Percentiles rank a stretch among this genome's conserved stretches.
phyloP scores from a whole-genome alignment of 2,888 invertebrate genomes.

The Nymphalis urticae region DNA sequence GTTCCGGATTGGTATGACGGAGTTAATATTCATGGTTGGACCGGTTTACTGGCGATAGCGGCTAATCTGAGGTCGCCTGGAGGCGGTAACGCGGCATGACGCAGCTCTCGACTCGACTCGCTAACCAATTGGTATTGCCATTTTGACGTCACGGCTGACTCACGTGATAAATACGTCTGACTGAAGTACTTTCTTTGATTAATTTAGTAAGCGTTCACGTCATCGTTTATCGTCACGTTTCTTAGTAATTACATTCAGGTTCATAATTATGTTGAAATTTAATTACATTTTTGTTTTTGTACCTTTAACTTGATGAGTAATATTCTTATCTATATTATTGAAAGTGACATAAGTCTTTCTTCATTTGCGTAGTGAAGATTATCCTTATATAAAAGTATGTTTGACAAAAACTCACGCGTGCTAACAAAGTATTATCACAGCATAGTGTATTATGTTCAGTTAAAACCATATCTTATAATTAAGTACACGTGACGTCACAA shows the following conservation, averaged over 20 bases:
- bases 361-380: not conserved
- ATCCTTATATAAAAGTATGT: no score
- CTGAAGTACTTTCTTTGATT: slow-evolving; percentile 18
- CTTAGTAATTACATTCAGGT: not conserved
- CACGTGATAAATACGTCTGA: slow-evolving; percentile 23
- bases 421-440: no score
- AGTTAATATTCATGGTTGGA: slow-evolving; percentile 21
- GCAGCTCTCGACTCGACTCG: slow-evolving; percentile 11
- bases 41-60: slow-evolving; percentile 29
- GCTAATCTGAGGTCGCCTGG: slow-evolving; percentile 30
- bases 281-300: not conserved
- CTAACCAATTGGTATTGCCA: slow-evolving; percentile 20
- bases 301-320: not conserved
- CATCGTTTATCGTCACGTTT: not conserved
- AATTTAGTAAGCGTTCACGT: slow-evolving; percentile 10
- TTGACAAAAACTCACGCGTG: no score
- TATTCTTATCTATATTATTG: not conserved
- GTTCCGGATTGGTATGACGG: slow-evolving; percentile 33
- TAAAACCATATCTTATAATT: not conserved
- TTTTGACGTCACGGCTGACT: slow-evolving; percentile 32
- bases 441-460: no score
- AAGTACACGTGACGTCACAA: not conserved
- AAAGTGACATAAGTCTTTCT: not conserved
- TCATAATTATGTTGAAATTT: slow-evolving; percentile 2
- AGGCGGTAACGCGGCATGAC: slow-evolving; percentile 26